Conservation (phyloP, 2,888 invertebrate species). For the Hirtodrosophila cameraria region DNA sequence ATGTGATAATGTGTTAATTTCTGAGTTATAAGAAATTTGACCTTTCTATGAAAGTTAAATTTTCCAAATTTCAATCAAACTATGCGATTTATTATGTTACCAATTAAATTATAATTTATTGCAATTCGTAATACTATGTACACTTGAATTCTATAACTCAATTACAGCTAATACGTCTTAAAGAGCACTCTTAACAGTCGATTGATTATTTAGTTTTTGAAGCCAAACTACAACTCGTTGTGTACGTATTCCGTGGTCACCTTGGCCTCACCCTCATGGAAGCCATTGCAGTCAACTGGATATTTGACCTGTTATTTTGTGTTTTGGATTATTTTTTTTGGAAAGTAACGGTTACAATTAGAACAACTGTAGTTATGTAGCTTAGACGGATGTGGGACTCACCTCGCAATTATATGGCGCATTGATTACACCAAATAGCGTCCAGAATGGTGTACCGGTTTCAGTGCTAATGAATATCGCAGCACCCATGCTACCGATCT, state of each 20-base stretch:
- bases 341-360: constrained; percentile 31
- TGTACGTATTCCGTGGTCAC: constrained; percentile 93
- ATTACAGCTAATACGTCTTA: constrained; percentile 63
- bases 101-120: constrained; percentile 66
- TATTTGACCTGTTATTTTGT: constrained; percentile 81
- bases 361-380: constrained; percentile 11
- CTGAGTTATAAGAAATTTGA: too few species aligned
- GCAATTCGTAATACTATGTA: constrained; percentile 74
- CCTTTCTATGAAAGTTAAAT: neutral
- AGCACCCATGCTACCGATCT: constrained; percentile 90
- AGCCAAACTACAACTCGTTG: constrained; percentile 88
- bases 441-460: constrained; percentile 91
- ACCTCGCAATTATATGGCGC: constrained; percentile 90
- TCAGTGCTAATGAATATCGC: constrained; percentile 91
- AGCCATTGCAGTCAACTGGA: constrained; percentile 90
- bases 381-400: constrained; percentile 75
- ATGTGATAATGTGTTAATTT: too few species aligned
- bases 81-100: constrained; percentile 5
- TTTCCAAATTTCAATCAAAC: neutral
- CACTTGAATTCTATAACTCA: constrained; percentile 61
- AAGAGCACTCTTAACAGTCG: constrained; percentile 52
- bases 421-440: constrained; percentile 90
- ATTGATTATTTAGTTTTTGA: constrained; percentile 12
- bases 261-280: constrained; percentile 92
- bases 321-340: constrained; percentile 38